Conservation (phyloP, 2,888 invertebrate genomes). For the Cremastobaeus sp. region DNA sequence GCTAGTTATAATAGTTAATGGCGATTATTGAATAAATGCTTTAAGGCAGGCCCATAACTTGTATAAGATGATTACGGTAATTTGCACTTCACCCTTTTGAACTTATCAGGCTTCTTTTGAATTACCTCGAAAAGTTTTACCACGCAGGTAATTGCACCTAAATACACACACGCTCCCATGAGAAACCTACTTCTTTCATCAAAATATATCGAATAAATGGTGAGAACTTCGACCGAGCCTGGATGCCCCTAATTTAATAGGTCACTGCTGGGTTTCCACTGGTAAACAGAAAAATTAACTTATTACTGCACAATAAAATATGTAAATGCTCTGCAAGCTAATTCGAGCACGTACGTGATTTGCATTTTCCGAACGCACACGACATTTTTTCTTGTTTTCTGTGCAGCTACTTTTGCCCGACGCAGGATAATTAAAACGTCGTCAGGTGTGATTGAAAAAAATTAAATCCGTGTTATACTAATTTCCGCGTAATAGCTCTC, state of each 20-base stretch:
- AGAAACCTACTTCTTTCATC: too few relatives aligned
- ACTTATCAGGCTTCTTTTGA: slow-evolving; percentile 41
- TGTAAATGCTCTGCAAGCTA: slow-evolving; percentile 16
- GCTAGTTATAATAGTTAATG: slow-evolving; percentile 24
- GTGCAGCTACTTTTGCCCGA: too few relatives aligned
- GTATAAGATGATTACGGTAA: slow-evolving; percentile 31
- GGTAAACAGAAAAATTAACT: slow-evolving; percentile 32
- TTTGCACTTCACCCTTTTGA: slow-evolving; percentile 36
- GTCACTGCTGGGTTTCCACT: slow-evolving; percentile 11
- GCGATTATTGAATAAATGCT: slow-evolving; percentile 36
- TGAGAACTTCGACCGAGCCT: background rate
- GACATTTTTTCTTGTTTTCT: background rate
- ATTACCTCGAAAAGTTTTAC: slow-evolving; percentile 39
- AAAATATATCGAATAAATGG: too few relatives aligned
- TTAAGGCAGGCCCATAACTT: slow-evolving; percentile 32
- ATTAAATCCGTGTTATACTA: too few relatives aligned
- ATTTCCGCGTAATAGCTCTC: too few relatives aligned
- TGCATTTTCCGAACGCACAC: slow-evolving; percentile 8
- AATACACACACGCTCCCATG: too few relatives aligned
- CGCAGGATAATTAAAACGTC: too few relatives aligned
- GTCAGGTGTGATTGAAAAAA: too few relatives aligned
- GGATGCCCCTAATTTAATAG: slow-evolving; percentile 18
- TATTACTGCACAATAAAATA: slow-evolving; percentile 10
- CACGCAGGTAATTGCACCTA: too few relatives aligned
- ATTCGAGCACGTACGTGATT: slow-evolving; percentile 11